Conservation (phyloP, 1,140 invertebrate species). For the Ceratina calcarata region DNA sequence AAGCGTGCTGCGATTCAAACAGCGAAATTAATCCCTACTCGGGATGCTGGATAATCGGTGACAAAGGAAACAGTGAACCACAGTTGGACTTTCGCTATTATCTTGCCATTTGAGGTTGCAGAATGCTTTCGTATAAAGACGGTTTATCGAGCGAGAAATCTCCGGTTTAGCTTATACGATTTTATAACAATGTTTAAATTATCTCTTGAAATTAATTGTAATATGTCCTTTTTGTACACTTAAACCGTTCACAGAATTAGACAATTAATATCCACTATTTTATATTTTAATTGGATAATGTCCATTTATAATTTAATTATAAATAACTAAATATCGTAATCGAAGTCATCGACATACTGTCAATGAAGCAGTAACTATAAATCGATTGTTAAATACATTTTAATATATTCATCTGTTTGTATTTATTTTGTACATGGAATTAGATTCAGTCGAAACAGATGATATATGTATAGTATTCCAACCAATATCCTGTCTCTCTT, state of each 20-base stretch:
- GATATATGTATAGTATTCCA: too few relatives aligned
- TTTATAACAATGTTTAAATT: background rate
- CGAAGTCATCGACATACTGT: too few relatives aligned
- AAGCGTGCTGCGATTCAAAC: conserved; percentile 24
- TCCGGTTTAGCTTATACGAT: background rate
- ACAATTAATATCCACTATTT: too few relatives aligned
- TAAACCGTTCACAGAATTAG: too few relatives aligned
- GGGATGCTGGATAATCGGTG: background rate
- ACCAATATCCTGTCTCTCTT: background rate
- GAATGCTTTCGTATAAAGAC: background rate
- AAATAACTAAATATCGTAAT: background rate
- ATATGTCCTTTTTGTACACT: too few relatives aligned
- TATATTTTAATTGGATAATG: too few relatives aligned
- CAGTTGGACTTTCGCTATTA: background rate
- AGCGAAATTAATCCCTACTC: conserved; percentile 36
- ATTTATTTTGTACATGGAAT: too few relatives aligned
- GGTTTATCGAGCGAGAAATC: background rate
- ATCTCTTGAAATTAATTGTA: background rate
- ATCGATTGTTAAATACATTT: too few relatives aligned
- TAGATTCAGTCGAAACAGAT: too few relatives aligned
- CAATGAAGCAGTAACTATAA: too few relatives aligned
- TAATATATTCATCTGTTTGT: too few relatives aligned
- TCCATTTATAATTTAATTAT: too few relatives aligned
- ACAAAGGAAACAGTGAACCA: conserved; percentile 16
- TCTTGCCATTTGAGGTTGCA: background rate